These are phyloP conservation scores for Anguilla anguilla DNA, from an alignment of 2,797 vertebrate genomes.

Conservation along the genomic window DNA sequence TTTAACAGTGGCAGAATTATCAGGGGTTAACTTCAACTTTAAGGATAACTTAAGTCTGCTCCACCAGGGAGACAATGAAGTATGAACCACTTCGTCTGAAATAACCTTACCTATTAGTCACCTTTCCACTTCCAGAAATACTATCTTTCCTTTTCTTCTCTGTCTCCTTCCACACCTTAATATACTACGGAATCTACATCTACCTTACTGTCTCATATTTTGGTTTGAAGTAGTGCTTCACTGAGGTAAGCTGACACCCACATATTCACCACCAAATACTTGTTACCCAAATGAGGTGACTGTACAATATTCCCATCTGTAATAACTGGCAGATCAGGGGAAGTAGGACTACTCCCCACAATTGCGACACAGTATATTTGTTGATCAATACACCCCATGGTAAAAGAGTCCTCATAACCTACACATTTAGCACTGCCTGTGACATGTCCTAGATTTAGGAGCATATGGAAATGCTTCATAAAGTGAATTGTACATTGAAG, in stretches of 20 bases:
- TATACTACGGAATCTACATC: constrained; percentile 26
- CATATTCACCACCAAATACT: background rate
- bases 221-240: background rate
- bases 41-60: constrained; percentile 7
- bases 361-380: background rate
- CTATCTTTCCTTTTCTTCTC: background rate
- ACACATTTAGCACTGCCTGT: background rate
- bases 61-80: constrained; percentile 5
- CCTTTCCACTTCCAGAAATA: background rate
- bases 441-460: background rate
- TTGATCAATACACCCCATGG: background rate
- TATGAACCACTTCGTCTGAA: background rate
- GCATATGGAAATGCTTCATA: background rate
- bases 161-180: background rate
- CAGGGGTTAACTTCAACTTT: constrained; percentile 42
- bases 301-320: background rate
- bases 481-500: background rate
- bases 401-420: background rate
- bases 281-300: background rate
- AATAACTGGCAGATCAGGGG: background rate
- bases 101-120: background rate
- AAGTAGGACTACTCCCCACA: background rate
- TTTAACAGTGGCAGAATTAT: constrained; percentile 52
- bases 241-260: background rate
- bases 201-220: background rate